Base-by-base conservation (phyloP, 1,140 invertebrate genomes). In the Drosophila elegans region DNA sequence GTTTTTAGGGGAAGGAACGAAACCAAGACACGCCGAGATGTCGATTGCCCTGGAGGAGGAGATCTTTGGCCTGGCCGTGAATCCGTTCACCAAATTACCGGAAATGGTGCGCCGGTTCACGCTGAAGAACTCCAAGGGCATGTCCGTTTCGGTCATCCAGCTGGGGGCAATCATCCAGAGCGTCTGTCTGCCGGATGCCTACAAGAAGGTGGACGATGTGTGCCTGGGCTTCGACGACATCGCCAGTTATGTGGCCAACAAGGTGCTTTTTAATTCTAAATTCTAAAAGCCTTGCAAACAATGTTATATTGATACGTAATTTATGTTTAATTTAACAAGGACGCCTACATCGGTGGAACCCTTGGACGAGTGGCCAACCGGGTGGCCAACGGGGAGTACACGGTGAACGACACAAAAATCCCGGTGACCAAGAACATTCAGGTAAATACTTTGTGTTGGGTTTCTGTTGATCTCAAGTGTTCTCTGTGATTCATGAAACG, bases 281-380 rank as follows among this genome's bases (percentile, higher is more conserved):
- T n/a, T n/a, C 29, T 6, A 2, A 7, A 7, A 32, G 29, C 29
- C 1, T 32, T 32, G 29, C 29, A 32, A 7, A 32, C 29, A 32
- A 7, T 32, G 29, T 32, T 32, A 6, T 7, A 32, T 6, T 32
- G 7, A 32, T 32, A 5, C 29, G 7, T 32, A 5, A 32, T 32
- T 32, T 32, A 32, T 32, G 7, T 2, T 32, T 32, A 6, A 6
- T 32, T 1, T 32, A 32, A 32, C 29, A 74, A 79, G 92, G 95
- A 95, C 61, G 95, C 95, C 0, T 98, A 98, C 86, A 96, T 99
- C 85, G 98, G 98, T 5, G 95, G 96, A 0, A 96, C 97, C 0
- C 93, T 99, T 36, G 98, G 98, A 4, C 93, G 98, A 74, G 96
- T 97, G 45, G 97, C 97, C 0, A 98, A 98, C 92, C 94, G 98